These are phyloP conservation scores for Caenorhabditis elegans DNA, from an alignment of 1,140 invertebrate species.

Conservation along the genomic window DNA sequence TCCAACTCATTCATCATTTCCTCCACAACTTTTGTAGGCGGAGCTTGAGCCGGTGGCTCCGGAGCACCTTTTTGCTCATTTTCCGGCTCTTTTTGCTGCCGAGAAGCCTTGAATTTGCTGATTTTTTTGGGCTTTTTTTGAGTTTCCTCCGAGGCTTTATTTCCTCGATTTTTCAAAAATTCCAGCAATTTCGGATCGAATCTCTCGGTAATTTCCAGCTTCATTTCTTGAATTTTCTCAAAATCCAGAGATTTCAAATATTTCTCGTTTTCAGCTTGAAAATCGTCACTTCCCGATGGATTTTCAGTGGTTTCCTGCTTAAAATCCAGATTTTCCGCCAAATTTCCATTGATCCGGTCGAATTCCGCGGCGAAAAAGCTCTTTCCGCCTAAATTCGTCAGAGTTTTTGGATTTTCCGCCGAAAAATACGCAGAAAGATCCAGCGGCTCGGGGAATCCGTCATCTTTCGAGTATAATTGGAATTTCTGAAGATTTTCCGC, in stretches of 20 bases:
- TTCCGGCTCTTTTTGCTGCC: not conserved
- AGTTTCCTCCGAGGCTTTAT: not conserved
- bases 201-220: not conserved
- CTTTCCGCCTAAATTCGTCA: not conserved
- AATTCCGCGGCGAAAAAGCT: slow-evolving; percentile 41
- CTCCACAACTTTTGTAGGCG: not conserved
- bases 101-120: not conserved
- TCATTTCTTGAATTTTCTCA: slow-evolving; percentile 28
- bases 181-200: not conserved
- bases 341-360: slow-evolving; percentile 27
- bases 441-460: not conserved
- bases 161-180: slow-evolving; percentile 8
- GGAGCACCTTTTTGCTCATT: not conserved
- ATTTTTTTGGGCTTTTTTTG: not conserved
- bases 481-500: not conserved
- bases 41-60: not conserved
- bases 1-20: slow-evolving; percentile 45
- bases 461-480: not conserved
- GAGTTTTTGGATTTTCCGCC: not conserved
- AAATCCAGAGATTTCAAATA: not conserved
- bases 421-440: not conserved
- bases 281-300: not conserved
- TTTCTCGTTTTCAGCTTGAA: slow-evolving; percentile 30
- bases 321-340: not conserved
- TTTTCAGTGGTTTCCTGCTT: not conserved